Base-by-base conservation (phyloP, 2,888 invertebrate genomes). In the Brachyptera risi region DNA sequence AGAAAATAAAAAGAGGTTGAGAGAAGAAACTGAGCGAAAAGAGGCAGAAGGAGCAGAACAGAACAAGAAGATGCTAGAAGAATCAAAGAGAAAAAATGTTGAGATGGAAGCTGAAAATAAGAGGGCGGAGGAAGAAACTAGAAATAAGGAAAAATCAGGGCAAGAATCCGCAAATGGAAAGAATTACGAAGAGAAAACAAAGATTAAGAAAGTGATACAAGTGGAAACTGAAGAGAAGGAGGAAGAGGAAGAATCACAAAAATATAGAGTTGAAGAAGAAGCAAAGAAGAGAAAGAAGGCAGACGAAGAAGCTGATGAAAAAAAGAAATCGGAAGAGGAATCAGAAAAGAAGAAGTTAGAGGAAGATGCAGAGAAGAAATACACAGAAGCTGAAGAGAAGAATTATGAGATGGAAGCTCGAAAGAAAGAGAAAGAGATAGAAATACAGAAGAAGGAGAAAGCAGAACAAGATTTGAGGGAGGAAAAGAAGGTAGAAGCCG, bases 341-440 rank as follows among this genome's bases (percentile, higher is more conserved):
- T 66, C 65, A 73, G 65, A 73, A 73, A 68, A 75, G 71, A 68
- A 73, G 72, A 49, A 75, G 73, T 65, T 73, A 72, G 64, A 74
- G 73, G 64, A 74, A 72, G 17, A 75, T 73, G 65, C 66, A 73
- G 66, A 76, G 75, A 68, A 66, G 73, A 56, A 74, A 26, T n/a
- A n/a, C n/a, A n/a, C n/a, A n/a, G n/a, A 56, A 65, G 58, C 15
- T 66, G 65, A 59, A 75, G 68, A 68, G 72, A 75, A 1, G 74
- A 44, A 73, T 72, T 58, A 73, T 72, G 15, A 73, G n/a, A n/a
- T n/a, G 68, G 65, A 75, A 74, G 68, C 75, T 75, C n/a, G n/a
- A 65, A 74, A 68, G 64, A 67, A 64, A 37, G 65, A 62, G 62
- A 65, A 71, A 74, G 74, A 73, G 64, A 66, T 63, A 74, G 75